phyloP scores from a whole-genome alignment of 1,140 invertebrate genomes.

The Solenopsis invicta region DNA sequence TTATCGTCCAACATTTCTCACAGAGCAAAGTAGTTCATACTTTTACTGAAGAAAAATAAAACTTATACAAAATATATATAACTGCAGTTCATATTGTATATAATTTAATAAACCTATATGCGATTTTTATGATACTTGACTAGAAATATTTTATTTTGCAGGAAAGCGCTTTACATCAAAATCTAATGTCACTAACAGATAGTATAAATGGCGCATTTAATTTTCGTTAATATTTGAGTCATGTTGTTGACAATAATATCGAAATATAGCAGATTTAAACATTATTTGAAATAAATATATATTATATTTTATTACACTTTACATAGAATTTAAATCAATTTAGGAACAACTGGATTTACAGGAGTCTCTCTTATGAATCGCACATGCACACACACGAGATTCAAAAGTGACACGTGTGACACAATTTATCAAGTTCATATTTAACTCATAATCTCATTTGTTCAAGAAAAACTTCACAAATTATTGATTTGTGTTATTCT shows the following conservation, averaged over 20 bases:
- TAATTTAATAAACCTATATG: not conserved
- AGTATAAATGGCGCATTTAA: not conserved
- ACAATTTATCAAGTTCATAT: not conserved
- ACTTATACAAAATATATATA: not conserved
- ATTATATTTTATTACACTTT: not conserved
- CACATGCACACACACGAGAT: not conserved
- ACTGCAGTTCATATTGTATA: not conserved
- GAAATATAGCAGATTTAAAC: not conserved
- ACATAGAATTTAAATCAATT: not conserved
- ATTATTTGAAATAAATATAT: not conserved
- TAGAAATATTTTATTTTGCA: not conserved
- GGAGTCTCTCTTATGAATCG: not conserved
- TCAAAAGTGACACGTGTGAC: not conserved
- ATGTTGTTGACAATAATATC: not conserved
- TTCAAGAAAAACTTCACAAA: not conserved
- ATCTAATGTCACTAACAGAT: not conserved
- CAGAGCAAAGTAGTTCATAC: not conserved
- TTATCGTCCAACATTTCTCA: not conserved
- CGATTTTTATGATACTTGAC: not conserved
- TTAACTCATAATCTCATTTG: not conserved
- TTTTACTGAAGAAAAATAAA: slow-evolving; percentile 23
- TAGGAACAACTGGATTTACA: not conserved
- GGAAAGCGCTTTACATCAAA: not conserved
- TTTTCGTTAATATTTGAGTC: not conserved
- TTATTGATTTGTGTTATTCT: not conserved